A percentile compares a stretch with the other conserved stretches of the same genome.
These are phyloP conservation scores for Festucalex cinctus DNA, from an alignment of 2,113 vertebrate species.

Conservation along the genomic window DNA sequence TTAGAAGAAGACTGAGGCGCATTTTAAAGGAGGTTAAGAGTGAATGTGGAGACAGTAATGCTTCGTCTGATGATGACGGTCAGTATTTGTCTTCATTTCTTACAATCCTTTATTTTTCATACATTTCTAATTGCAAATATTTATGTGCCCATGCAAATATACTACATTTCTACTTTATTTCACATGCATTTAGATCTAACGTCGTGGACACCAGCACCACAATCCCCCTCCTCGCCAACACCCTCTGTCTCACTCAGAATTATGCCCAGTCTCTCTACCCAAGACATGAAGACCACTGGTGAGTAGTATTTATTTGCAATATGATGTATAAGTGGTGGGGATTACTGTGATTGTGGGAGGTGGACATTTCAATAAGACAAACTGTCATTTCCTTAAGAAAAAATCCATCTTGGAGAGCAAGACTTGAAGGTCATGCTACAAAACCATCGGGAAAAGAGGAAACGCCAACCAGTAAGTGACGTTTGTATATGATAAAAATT, in stretches of 20 bases:
- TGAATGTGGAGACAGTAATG: slow-evolving; percentile 87
- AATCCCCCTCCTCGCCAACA: slow-evolving; percentile 78
- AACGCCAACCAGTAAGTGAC: slow-evolving; percentile 84
- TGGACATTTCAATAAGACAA: neutral
- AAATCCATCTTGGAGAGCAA: slow-evolving; percentile 83
- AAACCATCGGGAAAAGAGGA: slow-evolving; percentile 92
- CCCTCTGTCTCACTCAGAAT: slow-evolving; percentile 83
- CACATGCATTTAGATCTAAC: slow-evolving; percentile 75
- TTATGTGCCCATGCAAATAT: neutral
- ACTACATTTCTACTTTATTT: neutral
- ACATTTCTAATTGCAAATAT: neutral
- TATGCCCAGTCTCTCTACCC: slow-evolving; percentile 87
- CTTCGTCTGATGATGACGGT: slow-evolving; percentile 96
- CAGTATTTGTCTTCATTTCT: slow-evolving; percentile 31
- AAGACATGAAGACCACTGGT: slow-evolving; percentile 95
- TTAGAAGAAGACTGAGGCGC: slow-evolving; percentile 81
- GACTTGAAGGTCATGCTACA: slow-evolving; percentile 87
- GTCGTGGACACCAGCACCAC: slow-evolving; percentile 80
- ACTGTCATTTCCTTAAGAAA: slow-evolving; percentile 73
- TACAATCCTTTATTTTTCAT: neutral
- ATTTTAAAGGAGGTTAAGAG: slow-evolving; percentile 90
- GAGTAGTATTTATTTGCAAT: slow-evolving; percentile 31
- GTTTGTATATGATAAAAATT: neutral
- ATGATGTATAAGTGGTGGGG: neutral
- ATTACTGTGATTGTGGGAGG: neutral